Percentiles rank a stretch among this genome's conserved stretches.
phyloP scores from a whole-genome alignment of 2,888 invertebrate species.

The Odontomyia ornata region DNA sequence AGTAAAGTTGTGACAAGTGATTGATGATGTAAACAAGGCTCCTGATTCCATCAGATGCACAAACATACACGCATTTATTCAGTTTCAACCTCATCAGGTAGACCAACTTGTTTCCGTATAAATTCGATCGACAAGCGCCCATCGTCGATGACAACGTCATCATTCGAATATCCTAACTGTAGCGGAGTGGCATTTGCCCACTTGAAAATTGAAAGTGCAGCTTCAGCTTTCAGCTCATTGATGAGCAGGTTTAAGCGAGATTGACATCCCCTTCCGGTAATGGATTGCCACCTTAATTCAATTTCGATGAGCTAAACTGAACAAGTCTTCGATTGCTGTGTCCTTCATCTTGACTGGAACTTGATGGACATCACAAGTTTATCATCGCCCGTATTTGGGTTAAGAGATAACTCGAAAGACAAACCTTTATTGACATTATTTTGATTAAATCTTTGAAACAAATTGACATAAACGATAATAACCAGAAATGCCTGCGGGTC shows the following conservation, averaged over 20 bases:
- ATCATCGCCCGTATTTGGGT: conserved; percentile 7
- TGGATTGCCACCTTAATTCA: conserved; percentile 35
- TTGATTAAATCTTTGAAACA: conserved; percentile 9
- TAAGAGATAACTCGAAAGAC: not conserved
- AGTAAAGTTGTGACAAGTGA: conserved; percentile 28
- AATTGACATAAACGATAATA: conserved; percentile 23
- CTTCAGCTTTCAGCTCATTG: conserved; percentile 28
- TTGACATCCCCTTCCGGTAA: conserved; percentile 27
- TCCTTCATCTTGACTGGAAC: not conserved
- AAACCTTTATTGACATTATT: conserved; percentile 10
- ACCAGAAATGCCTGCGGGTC: conserved; percentile 6
- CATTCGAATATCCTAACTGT: not conserved
- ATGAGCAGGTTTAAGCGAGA: conserved; percentile 28
- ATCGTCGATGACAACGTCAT: not conserved
- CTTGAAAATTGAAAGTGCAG: not conserved
- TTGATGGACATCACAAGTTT: conserved; percentile 13
- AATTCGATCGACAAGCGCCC: not conserved
- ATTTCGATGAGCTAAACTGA: conserved; percentile 18
- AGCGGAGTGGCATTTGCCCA: conserved; percentile 1
- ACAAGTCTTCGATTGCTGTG: not conserved
- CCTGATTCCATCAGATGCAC: not conserved
- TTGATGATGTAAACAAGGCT: conserved; percentile 40
- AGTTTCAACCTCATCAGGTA: conserved; percentile 4
- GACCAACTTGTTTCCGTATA: not conserved
- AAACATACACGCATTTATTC: not conserved